A percentile compares a stretch with the other conserved stretches of the same genome.
These are phyloP conservation scores for Drosophila nasuta DNA, from an alignment of 1,140 invertebrate genomes.

Conservation along the genomic window DNA sequence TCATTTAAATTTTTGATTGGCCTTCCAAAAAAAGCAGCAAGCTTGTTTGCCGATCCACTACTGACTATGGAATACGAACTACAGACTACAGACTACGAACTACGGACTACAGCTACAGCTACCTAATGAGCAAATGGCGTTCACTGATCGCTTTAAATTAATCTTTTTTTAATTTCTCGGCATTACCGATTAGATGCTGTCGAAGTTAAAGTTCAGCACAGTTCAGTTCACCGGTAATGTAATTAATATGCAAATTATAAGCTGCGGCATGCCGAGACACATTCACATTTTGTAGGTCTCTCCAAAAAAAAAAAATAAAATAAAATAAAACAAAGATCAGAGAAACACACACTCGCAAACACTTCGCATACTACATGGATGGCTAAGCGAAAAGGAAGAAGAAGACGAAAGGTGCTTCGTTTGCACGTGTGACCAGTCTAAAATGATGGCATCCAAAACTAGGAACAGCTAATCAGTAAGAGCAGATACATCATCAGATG, in stretches of 20 bases:
- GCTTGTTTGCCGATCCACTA: constrained; percentile 69
- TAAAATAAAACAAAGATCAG: too few relatives aligned
- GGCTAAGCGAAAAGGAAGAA: constrained; percentile 5
- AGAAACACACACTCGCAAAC: too few relatives aligned
- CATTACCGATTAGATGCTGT: constrained; percentile 82
- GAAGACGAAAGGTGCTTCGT: constrained; percentile 12
- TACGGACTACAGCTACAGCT: constrained; percentile 4
- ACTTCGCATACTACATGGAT: neutral
- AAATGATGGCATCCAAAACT: constrained; percentile 51
- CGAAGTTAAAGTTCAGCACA: constrained; percentile 79
- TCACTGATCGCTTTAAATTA: constrained; percentile 84
- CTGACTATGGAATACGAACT: constrained; percentile 13
- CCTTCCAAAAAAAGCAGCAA: constrained; percentile 60
- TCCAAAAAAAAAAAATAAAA: constrained; percentile 20
- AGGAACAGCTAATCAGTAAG: constrained; percentile 63
- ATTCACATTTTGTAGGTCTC: constrained; percentile 61
- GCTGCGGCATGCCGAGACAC: constrained; percentile 46
- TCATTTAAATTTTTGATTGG: constrained; percentile 84
- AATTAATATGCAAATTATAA: constrained; percentile 83
- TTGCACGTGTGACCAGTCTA: constrained; percentile 51
- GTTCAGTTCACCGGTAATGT: constrained; percentile 72
- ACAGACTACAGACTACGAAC: neutral
- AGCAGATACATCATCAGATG: constrained; percentile 43
- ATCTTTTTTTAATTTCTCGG: constrained; percentile 82
- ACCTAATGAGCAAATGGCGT: constrained; percentile 82